These are phyloP conservation scores for Cosmia pyralina DNA, from an alignment of 2,888 invertebrate species.

Conservation along the genomic window DNA sequence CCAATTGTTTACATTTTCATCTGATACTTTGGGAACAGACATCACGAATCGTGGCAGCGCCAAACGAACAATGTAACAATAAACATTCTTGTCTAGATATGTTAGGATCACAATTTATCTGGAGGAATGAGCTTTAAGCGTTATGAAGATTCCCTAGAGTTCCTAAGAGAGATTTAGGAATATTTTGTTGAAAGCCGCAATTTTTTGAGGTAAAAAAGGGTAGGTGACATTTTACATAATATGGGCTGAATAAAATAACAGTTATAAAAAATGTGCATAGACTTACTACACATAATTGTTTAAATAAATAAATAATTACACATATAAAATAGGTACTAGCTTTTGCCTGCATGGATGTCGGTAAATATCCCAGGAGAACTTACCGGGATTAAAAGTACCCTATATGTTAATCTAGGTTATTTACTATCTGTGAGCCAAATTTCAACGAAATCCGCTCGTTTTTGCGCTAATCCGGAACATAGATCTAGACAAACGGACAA, in stretches of 20 bases:
- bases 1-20: not conserved
- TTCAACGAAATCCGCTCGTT: too few relatives aligned
- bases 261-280: too few relatives aligned
- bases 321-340: too few relatives aligned
- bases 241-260: conserved; percentile 2
- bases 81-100: conserved; percentile 21
- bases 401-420: too few relatives aligned
- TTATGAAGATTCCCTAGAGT: conserved; percentile 15
- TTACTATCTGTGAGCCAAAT: too few relatives aligned
- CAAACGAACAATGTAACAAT: not conserved
- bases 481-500: too few relatives aligned
- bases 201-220: not conserved
- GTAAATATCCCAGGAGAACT: too few relatives aligned
- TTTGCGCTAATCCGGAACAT: too few relatives aligned
- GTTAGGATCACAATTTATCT: conserved; percentile 33
- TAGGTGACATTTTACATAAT: not conserved
- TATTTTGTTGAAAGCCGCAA: not conserved
- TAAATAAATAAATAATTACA: too few relatives aligned
- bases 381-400: too few relatives aligned
- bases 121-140: conserved; percentile 23
- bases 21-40: not conserved
- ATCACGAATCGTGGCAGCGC: not conserved
- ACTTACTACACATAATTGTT: too few relatives aligned
- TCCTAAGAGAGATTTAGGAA: conserved; percentile 10
- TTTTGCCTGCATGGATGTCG: too few relatives aligned